These are phyloP conservation scores for Circaetus gallicus DNA, from an alignment of 2,113 vertebrate species.

Conservation along the genomic window DNA sequence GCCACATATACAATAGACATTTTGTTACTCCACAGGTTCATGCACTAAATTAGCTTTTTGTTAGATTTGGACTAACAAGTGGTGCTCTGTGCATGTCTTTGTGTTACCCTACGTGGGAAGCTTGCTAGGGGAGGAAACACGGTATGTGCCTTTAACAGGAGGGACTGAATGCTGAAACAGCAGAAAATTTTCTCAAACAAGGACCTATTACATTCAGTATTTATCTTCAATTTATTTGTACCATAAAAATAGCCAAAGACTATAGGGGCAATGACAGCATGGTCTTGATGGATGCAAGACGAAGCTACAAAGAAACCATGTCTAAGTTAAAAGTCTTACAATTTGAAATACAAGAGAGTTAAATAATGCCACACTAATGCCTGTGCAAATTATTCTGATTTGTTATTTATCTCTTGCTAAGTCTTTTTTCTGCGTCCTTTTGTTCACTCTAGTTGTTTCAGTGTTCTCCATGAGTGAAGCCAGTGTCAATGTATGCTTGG, in stretches of 20 bases:
- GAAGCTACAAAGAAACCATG: not conserved
- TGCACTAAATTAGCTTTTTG: not conserved
- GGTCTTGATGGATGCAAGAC: not conserved
- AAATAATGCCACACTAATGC: not conserved
- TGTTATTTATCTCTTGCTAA: not conserved
- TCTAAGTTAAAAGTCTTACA: not conserved
- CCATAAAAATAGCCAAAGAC: not conserved
- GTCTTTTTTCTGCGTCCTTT: not conserved
- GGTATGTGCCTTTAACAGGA: not conserved
- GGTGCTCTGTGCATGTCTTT: not conserved
- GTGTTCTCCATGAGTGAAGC: not conserved
- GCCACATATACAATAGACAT: accelerated
- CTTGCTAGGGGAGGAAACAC: not conserved
- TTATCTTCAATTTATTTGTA: not conserved
- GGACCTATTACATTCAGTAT: not conserved
- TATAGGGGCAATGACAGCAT: not conserved
- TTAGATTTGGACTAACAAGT: not conserved
- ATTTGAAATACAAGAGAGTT: not conserved
- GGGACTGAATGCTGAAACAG: not conserved
- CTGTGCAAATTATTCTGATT: not conserved
- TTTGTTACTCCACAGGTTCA: not conserved
- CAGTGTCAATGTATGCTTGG: too few relatives aligned
- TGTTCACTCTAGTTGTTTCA: not conserved
- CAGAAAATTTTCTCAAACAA: not conserved
- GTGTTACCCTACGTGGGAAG: not conserved